Conservation (phyloP, 30 jellyfish, hydroid and myxozoan genomes). For the Aurelia aurita region DNA sequence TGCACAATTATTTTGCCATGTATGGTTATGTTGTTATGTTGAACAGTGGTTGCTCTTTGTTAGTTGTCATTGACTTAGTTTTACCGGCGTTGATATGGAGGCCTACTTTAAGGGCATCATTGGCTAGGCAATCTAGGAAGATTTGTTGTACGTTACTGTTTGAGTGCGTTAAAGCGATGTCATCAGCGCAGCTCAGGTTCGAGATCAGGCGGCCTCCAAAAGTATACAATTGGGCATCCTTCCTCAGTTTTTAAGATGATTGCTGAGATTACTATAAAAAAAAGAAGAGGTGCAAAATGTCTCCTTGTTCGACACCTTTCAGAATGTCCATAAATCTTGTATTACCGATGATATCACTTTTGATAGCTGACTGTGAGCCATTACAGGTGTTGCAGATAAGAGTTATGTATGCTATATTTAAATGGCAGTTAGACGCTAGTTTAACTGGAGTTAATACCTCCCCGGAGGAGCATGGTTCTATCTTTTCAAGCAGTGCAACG, state of each 20-base stretch:
- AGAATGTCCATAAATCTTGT: not conserved
- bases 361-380: too few relatives aligned
- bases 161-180: not conserved
- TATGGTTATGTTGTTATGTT: not conserved
- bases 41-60: not conserved
- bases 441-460: too few relatives aligned
- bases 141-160: not conserved
- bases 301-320: slow-evolving; percentile 23
- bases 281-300: slow-evolving; percentile 4
- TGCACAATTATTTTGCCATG: not conserved
- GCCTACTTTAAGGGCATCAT: slow-evolving; percentile 14
- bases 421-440: too few relatives aligned
- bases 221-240: not conserved
- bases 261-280: slow-evolving; percentile 3
- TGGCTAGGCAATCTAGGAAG: not conserved
- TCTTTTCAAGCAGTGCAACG: too few relatives aligned
- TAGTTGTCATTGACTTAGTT: slow-evolving; percentile 39
- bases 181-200: not conserved
- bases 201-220: slow-evolving; percentile 16
- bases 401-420: too few relatives aligned
- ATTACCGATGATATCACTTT: too few relatives aligned
- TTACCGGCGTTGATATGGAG: slow-evolving; percentile 17
- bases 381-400: too few relatives aligned
- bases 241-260: too few relatives aligned
- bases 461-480: too few relatives aligned